phyloP scores from a whole-genome alignment of 2,888 invertebrate genomes.

The Esperia sulphurella region DNA sequence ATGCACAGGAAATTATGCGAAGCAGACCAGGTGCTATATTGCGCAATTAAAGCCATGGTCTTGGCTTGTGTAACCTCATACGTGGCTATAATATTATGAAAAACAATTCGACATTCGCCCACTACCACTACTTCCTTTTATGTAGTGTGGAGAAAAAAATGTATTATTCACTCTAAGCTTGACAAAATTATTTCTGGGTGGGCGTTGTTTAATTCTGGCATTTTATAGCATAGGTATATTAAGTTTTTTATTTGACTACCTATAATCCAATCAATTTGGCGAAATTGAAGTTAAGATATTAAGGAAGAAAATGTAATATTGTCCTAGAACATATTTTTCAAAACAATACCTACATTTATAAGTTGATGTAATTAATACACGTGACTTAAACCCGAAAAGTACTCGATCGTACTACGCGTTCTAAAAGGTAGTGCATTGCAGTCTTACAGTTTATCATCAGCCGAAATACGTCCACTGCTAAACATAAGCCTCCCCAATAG shows the following conservation, averaged over 20 bases:
- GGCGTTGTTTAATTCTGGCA: constrained; percentile 20
- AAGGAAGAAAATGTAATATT: too few species aligned
- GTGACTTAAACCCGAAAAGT: too few species aligned
- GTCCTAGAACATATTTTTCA: too few species aligned
- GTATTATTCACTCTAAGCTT: constrained; percentile 30
- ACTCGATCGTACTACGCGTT: too few species aligned
- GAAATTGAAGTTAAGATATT: too few species aligned
- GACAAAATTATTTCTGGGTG: constrained; percentile 23
- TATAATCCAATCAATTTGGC: too few species aligned
- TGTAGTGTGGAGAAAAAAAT: constrained; percentile 23
- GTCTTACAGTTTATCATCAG: too few species aligned
- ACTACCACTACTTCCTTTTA: constrained; percentile 52
- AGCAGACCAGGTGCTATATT: constrained; percentile 15
- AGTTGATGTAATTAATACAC: too few species aligned
- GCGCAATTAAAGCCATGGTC: constrained; percentile 20
- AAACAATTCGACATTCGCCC: constrained; percentile 43
- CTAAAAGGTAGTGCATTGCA: too few species aligned
- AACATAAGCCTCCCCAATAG: too few species aligned
- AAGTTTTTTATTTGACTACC: not conserved
- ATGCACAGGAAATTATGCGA: constrained; percentile 13
- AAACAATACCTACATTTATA: too few species aligned
- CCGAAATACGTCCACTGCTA: too few species aligned
- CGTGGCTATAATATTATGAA: constrained; percentile 28
- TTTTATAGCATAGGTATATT: not conserved
- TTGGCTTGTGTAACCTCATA: constrained; percentile 24